phyloP scores from a whole-genome alignment of 2,113 vertebrate species.

The Oreochromis tanganicae region DNA sequence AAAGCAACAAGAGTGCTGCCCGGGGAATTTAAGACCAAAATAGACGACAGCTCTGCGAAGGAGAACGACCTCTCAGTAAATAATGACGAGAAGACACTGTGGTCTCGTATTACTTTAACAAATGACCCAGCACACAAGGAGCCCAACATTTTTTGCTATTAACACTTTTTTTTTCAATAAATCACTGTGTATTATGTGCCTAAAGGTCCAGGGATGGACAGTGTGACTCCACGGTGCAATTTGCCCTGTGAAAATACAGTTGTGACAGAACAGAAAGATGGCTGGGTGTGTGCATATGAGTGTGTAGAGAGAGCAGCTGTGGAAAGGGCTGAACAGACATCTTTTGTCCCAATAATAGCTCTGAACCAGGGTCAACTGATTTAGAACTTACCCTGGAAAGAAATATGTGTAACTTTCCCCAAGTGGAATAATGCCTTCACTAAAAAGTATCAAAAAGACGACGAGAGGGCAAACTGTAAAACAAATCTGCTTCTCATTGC shows the following conservation, averaged over 20 bases:
- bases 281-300: constrained; percentile 42
- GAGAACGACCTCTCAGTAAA: constrained; percentile 28
- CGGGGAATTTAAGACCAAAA: constrained; percentile 60
- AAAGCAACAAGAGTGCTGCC: constrained; percentile 45
- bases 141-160: not conserved
- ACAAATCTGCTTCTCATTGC: not conserved
- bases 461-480: not conserved
- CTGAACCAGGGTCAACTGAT: constrained; percentile 24
- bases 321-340: constrained; percentile 69
- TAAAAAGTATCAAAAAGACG: not conserved
- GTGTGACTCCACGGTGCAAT: constrained; percentile 31
- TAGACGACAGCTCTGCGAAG: constrained; percentile 28
- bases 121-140: not conserved
- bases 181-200: not conserved
- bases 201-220: not conserved
- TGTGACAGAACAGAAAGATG: constrained; percentile 59
- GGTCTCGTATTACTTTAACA: constrained; percentile 28
- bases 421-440: not conserved
- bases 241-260: constrained; percentile 42
- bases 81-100: constrained; percentile 8
- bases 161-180: not conserved
- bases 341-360: constrained; percentile 68
- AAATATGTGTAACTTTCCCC: constrained; percentile 11
- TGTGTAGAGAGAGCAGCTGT: constrained; percentile 61
- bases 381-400: constrained; percentile 1